Conservation (phyloP, 2,113 vertebrate genomes). For the Hiodon tergisus region DNA sequence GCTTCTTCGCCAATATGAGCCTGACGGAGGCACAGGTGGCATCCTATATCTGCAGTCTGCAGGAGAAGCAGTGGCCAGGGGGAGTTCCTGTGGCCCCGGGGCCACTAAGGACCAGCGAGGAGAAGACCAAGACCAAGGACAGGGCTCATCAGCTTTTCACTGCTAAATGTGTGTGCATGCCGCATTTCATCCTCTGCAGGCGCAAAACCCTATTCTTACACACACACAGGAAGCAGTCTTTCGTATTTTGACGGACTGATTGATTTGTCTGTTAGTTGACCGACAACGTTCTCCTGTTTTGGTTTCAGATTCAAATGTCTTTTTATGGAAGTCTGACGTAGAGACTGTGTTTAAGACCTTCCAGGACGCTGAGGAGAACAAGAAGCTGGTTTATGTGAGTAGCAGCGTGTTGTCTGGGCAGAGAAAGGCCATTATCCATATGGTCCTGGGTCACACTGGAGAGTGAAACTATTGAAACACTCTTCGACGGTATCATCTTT, state of each 20-base stretch:
- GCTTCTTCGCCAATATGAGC: constrained; percentile 54
- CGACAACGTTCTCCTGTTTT: constrained; percentile 8
- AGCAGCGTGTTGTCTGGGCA: neutral
- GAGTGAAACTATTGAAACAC: neutral
- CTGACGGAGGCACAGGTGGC: constrained; percentile 55
- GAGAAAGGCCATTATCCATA: neutral
- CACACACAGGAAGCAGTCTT: neutral
- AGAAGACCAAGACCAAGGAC: constrained; percentile 50
- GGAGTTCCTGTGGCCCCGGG: neutral
- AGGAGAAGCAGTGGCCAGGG: constrained; percentile 53
- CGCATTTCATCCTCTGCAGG: neutral
- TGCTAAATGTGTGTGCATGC: constrained; percentile 48
- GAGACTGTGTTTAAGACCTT: constrained; percentile 59
- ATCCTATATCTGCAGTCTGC: constrained; percentile 46
- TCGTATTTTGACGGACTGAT: neutral
- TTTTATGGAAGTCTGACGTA: constrained; percentile 53
- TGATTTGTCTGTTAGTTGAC: neutral
- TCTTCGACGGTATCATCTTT: neutral
- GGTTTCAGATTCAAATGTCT: constrained; percentile 48
- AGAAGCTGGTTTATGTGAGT: constrained; percentile 65
- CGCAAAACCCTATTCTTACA: neutral
- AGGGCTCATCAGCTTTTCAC: constrained; percentile 54
- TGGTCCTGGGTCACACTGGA: neutral
- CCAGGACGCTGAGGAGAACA: constrained; percentile 61
- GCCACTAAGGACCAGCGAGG: constrained; percentile 43